Evolutionary conservation across 2,888 invertebrate genomes (phyloP), one percentile per base, ranked within the genome.

Genomic region (Anthrax anthrax): DNA sequence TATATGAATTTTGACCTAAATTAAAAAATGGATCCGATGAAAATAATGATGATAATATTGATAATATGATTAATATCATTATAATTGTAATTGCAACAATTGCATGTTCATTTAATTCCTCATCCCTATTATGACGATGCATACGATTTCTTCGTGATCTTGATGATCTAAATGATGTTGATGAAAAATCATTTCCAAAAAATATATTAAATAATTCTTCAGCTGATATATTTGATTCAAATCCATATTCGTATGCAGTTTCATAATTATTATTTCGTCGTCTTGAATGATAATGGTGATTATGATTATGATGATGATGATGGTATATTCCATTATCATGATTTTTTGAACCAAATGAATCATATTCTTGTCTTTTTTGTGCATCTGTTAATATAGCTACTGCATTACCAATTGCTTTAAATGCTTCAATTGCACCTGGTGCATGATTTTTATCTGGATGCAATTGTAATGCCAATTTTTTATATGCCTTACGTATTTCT

Each of bases 151-250:
- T 47, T 5, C 50, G 47, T 41, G 54, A 27, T 27, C 23, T 8
- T 27, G 5, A 27, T 27, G 8, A 27, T 32, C 3, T 1, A 32
- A 32, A 32, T 12, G 1, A 4, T 23, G 29, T 32, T 32, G 29
- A 32, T 12, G 78, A 74, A 57, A 81, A 81, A 39, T 78, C 81
- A 40, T 80, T 84, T 13, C 95, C 94, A 62, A 97, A 97, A 75
- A 97, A 97, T 91, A 97, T 94, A 66, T 94, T 96, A 71, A 97
- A 97, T 27, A 97, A 71, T 64, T 96, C 95, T 62, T 96, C 96
- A 1, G 95, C 90, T 1, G 92, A 86, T 57, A 94, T 83, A 58
- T 96, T 95, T 2, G 80, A 77, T 72, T 94, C 91, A 72, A 91
- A 92, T 2, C 89, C 89, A 44, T 88, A 73, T 1, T 84, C 78